Evolutionary conservation across 1,140 invertebrate genomes (phyloP).

Genomic region (Drosophila ambigua): DNA sequence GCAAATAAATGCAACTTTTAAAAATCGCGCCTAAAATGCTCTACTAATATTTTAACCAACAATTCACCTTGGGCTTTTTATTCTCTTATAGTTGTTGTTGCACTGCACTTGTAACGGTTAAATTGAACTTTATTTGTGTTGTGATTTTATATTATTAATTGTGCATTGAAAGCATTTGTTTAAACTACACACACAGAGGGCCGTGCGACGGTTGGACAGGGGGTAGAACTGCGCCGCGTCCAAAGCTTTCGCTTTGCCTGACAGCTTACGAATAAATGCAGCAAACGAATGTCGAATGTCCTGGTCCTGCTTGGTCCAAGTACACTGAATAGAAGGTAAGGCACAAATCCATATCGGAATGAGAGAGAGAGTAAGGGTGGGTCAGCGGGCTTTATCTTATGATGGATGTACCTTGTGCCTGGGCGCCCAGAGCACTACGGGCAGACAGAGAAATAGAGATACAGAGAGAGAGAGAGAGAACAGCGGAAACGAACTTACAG

Average conservation of each 20-base stretch:
- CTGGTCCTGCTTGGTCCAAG: too few species aligned
- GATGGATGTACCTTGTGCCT: conserved; percentile 1
- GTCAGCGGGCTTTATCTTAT: too few species aligned
- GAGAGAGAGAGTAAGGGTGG: too few species aligned
- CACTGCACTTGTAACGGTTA: conserved; percentile 19
- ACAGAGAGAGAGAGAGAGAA: conserved; percentile 4
- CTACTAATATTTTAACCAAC: conserved; percentile 10
- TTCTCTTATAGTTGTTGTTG: neutral
- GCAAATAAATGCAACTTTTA: too few species aligned
- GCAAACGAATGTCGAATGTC: conserved; percentile 5
- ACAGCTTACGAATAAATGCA: conserved; percentile 64
- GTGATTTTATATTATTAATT: conserved; percentile 37
- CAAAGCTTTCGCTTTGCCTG: conserved; percentile 73
- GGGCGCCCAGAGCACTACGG: neutral
- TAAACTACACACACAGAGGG: conserved; percentile 24
- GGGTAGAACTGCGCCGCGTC: conserved; percentile 57
- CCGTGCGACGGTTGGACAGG: conserved; percentile 22
- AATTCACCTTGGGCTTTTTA: conserved; percentile 58
- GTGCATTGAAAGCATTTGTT: conserved; percentile 37
- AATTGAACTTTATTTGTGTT: conserved; percentile 39
- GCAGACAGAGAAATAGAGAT: neutral
- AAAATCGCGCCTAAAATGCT: conserved; percentile 12
- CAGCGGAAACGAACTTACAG: conserved; percentile 23
- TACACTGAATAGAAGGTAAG: too few species aligned
- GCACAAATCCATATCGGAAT: too few species aligned